Conservation (phyloP, 1,140 invertebrate species). For the Carcinoscorpius rotundicauda region DNA sequence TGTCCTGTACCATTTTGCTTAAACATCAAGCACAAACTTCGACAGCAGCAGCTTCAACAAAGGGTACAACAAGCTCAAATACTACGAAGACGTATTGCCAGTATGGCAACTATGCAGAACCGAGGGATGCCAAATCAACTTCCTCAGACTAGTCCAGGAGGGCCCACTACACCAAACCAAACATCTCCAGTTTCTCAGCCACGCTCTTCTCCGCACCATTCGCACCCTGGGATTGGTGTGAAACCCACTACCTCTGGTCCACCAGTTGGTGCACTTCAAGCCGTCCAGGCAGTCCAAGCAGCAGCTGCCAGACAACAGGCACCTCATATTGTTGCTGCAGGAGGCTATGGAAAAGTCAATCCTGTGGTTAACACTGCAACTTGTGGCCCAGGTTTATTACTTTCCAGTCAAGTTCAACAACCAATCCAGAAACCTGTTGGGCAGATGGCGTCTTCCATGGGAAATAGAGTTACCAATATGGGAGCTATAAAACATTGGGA, state of each 20-base stretch:
- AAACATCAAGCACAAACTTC: conserved; percentile 93
- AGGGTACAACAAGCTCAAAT: conserved; percentile 76
- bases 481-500: conserved; percentile 9
- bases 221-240: conserved; percentile 31
- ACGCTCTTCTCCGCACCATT: conserved; percentile 34
- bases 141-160: conserved; percentile 18
- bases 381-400: conserved; percentile 8
- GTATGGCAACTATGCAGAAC: conserved; percentile 32
- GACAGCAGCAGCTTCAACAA: conserved; percentile 92
- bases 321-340: conserved; percentile 41
- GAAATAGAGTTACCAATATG: conserved; percentile 7
- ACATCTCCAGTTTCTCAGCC: conserved; percentile 24
- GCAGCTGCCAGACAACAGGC: conserved; percentile 73
- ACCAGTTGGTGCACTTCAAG: conserved; percentile 67
- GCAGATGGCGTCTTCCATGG: conserved; percentile 1
- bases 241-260: conserved; percentile 57
- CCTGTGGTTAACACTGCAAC: conserved; percentile 30
- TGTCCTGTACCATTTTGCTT: conserved; percentile 96
- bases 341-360: conserved; percentile 49
- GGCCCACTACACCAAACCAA: conserved; percentile 19
- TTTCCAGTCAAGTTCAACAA: conserved; percentile 12
- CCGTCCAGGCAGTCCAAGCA: conserved; percentile 82
- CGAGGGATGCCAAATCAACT: conserved; percentile 14
- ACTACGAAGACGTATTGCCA: conserved; percentile 70
- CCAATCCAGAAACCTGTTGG: conserved; percentile 10